Evolutionary conservation across 1,140 invertebrate species (phyloP).

Genomic region (Onthophagus taurus): DNA sequence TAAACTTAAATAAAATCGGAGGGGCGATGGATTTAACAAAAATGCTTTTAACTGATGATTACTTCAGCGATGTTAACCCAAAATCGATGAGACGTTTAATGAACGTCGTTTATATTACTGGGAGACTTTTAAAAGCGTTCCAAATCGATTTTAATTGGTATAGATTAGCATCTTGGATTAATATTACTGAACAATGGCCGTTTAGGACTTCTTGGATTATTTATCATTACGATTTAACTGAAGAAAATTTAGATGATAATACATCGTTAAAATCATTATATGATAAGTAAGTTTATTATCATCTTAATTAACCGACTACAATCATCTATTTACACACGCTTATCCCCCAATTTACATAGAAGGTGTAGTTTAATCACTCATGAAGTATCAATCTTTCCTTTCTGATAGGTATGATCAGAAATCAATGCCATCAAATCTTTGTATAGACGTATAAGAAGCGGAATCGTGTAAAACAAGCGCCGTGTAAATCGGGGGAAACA

Average conservation of each 20-base stretch:
- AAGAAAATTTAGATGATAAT: slow-evolving; percentile 78
- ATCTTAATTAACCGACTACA: not conserved
- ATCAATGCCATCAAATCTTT: too few relatives aligned
- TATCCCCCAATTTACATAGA: too few relatives aligned
- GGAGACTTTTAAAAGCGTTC: slow-evolving; percentile 91
- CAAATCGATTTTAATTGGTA: slow-evolving; percentile 99
- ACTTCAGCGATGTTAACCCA: slow-evolving; percentile 96
- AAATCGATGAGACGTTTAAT: slow-evolving; percentile 91
- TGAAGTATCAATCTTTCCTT: too few relatives aligned
- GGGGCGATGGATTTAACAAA: slow-evolving; percentile 67
- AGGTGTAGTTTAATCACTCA: too few relatives aligned
- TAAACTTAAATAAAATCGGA: slow-evolving; percentile 69
- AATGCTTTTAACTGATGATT: slow-evolving; percentile 87
- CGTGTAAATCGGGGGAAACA: too few relatives aligned
- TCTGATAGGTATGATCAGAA: too few relatives aligned
- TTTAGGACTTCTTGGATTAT: slow-evolving; percentile 96
- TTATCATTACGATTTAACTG: slow-evolving; percentile 81
- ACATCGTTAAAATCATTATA: slow-evolving; percentile 81
- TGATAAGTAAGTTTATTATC: slow-evolving; percentile 64
- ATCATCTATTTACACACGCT: not conserved
- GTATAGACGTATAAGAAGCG: too few relatives aligned
- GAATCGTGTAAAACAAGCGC: too few relatives aligned
- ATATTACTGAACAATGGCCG: slow-evolving; percentile 98
- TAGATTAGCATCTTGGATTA: slow-evolving; percentile 92
- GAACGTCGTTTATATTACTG: slow-evolving; percentile 86